Conservation (phyloP, 1,140 invertebrate genomes). For the Palaemon carinicauda region DNA sequence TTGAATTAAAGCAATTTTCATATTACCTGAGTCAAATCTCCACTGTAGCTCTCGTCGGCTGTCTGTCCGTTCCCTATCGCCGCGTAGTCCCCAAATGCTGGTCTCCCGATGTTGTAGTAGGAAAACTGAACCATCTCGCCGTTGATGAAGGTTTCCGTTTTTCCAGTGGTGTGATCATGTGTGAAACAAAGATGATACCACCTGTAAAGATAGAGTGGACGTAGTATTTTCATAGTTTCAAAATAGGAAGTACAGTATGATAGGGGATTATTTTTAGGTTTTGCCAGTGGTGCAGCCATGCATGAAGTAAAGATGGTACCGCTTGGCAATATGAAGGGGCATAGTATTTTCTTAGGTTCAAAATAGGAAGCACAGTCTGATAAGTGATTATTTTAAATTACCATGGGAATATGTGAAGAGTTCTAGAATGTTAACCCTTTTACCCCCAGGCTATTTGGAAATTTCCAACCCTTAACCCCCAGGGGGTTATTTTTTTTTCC, state of each 20-base stretch:
- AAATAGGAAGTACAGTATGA: too few relatives aligned
- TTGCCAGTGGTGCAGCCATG: background rate
- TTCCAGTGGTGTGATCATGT: conserved; percentile 9
- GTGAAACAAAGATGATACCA: conserved; percentile 49
- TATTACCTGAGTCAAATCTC: conserved; percentile 28
- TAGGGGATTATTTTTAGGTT: too few relatives aligned
- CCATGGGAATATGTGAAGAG: too few relatives aligned
- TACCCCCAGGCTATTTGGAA: too few relatives aligned
- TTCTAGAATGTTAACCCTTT: too few relatives aligned
- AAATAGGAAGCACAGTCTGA: too few relatives aligned
- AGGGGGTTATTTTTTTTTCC: too few relatives aligned
- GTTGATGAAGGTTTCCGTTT: conserved; percentile 40
- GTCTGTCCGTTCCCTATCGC: conserved; percentile 20
- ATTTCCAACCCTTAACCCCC: too few relatives aligned
- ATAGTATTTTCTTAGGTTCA: too few relatives aligned
- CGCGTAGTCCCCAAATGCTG: conserved; percentile 15
- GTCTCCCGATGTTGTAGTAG: conserved; percentile 1
- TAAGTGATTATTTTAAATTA: too few relatives aligned
- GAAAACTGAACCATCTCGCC: conserved; percentile 23
- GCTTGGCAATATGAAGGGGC: background rate
- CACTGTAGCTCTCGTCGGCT: conserved; percentile 30
- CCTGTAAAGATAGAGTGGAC: background rate
- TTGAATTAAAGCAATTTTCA: too few relatives aligned
- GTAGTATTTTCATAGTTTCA: too few relatives aligned
- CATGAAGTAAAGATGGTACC: conserved; percentile 43